These are phyloP conservation scores for Pseudomugil tenellus DNA, from an alignment of 2,797 vertebrate genomes.

Conservation along the genomic window DNA sequence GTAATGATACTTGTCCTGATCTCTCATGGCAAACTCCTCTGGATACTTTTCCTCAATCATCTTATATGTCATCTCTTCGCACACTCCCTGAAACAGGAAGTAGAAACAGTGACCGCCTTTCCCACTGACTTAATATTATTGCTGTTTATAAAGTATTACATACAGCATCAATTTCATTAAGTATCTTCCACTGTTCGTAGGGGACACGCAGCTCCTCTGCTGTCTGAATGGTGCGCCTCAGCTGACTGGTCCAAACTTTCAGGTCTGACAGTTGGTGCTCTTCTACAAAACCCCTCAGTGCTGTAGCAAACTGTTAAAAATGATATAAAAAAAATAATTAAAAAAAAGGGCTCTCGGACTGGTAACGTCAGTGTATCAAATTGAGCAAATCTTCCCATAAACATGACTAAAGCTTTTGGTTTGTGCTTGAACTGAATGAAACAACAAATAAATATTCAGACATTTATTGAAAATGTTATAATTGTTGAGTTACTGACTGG, in stretches of 20 bases:
- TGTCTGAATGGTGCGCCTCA: constrained; percentile 95
- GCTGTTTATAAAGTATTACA: constrained; percentile 64
- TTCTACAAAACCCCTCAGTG: constrained; percentile 86
- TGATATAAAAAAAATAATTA: not conserved
- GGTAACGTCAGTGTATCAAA: not conserved
- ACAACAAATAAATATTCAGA: not conserved
- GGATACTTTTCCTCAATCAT: constrained; percentile 88
- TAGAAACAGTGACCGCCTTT: not conserved
- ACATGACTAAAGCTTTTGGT: not conserved
- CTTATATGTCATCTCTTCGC: constrained; percentile 95
- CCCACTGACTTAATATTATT: not conserved
- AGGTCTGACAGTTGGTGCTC: constrained; percentile 89
- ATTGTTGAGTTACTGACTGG: not conserved
- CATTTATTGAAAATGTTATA: not conserved
- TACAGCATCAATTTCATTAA: constrained; percentile 97
- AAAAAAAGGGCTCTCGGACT: not conserved
- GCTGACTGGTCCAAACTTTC: constrained; percentile 97
- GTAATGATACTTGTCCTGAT: constrained; percentile 96
- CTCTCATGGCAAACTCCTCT: constrained; percentile 91
- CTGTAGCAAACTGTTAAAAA: constrained; percentile 84
- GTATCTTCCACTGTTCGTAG: constrained; percentile 98
- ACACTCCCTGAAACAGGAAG: constrained; percentile 87
- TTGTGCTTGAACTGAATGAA: not conserved
- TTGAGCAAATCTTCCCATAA: not conserved
- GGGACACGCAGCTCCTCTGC: constrained; percentile 91